Conservation (phyloP, 2,888 invertebrate species). For the Allolobophora icterica region DNA sequence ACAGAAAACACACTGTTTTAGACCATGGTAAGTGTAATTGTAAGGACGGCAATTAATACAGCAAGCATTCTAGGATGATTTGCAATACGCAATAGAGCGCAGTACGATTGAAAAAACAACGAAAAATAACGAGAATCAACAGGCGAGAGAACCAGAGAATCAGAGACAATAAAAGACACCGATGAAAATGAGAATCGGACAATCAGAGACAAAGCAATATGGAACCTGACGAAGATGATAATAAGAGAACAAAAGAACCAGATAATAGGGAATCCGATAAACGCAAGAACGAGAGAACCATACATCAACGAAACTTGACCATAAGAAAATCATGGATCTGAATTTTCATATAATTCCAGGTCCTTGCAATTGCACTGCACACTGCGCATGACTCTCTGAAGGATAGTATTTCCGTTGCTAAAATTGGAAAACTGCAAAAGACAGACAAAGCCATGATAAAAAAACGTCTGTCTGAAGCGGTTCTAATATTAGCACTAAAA, state of each 20-base stretch:
- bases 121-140: too few species aligned
- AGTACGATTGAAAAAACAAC: too few species aligned
- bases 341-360: neutral
- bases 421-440: neutral
- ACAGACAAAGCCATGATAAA: neutral
- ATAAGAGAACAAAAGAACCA: neutral
- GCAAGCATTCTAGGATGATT: too few species aligned
- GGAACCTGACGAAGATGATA: too few species aligned
- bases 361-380: neutral
- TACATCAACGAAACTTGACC: neutral
- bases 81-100: too few species aligned
- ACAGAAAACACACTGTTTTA: too few species aligned
- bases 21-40: too few species aligned
- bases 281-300: neutral
- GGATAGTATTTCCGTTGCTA: neutral
- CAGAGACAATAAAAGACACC: too few species aligned
- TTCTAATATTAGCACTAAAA: neutral
- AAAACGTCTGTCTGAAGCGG: neutral
- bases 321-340: neutral
- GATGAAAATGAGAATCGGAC: too few species aligned
- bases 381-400: neutral
- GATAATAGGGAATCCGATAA: neutral
- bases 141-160: too few species aligned
- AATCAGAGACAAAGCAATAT: too few species aligned
- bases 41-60: too few species aligned